phyloP scores from a whole-genome alignment of 2,888 invertebrate species.

The Branchipolynoe longqiensis region DNA sequence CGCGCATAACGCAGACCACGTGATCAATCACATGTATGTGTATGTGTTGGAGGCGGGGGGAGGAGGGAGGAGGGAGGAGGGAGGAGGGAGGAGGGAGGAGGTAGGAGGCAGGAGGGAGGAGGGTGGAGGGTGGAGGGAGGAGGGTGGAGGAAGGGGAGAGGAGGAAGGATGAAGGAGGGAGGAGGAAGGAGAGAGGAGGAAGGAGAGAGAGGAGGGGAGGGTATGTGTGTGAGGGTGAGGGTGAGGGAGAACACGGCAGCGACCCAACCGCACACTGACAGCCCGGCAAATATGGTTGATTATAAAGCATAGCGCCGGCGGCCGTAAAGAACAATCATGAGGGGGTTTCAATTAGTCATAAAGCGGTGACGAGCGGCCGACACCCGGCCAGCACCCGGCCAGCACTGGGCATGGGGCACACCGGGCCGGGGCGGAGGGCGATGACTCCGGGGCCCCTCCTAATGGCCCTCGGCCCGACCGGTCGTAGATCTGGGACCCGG shows the following conservation, averaged over 20 bases:
- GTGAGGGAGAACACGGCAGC: too few relatives aligned
- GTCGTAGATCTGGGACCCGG: constrained; percentile 30
- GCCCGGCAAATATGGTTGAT: constrained; percentile 44
- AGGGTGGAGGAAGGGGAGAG: too few relatives aligned
- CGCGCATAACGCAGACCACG: background rate
- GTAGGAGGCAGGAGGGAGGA: too few relatives aligned
- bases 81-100: too few relatives aligned
- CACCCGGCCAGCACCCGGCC: background rate
- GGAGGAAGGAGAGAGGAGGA: too few relatives aligned
- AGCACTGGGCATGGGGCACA: too few relatives aligned
- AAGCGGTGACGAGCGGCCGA: constrained; percentile 40
- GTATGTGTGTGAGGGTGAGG: too few relatives aligned
- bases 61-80: too few relatives aligned
- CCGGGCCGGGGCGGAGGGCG: background rate
- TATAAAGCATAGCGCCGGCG: constrained; percentile 14
- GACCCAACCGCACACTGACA: constrained; percentile 15
- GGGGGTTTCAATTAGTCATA: constrained; percentile 49
- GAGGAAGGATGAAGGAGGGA: too few relatives aligned
- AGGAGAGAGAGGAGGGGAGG: too few relatives aligned
- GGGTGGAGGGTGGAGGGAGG: too few relatives aligned
- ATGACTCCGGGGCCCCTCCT: background rate
- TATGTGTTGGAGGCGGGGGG: too few relatives aligned
- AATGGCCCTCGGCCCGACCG: constrained; percentile 23
- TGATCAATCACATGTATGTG: constrained; percentile 43
- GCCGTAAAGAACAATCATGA: constrained; percentile 49